phyloP scores from a whole-genome alignment of 2,888 invertebrate genomes.

The Meteorus cinctellus region DNA sequence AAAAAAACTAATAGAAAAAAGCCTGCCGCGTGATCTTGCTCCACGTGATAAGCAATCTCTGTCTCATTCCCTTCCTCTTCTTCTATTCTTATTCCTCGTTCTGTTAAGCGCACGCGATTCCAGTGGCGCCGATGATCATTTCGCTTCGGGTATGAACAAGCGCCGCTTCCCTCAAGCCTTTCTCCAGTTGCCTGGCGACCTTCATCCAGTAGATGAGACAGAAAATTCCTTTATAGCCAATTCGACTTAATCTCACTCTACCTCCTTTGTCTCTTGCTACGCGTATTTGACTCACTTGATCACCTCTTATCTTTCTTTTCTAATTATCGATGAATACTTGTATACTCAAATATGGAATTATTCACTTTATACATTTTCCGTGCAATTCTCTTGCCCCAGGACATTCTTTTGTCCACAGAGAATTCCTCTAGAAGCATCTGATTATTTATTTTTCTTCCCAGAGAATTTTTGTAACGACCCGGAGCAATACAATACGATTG shows the following conservation, averaged over 20 bases:
- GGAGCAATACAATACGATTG: too few relatives aligned
- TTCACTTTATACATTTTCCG: too few relatives aligned
- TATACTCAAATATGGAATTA: neutral
- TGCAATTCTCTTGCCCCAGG: too few relatives aligned
- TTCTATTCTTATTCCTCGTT: neutral
- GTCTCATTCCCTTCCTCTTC: neutral
- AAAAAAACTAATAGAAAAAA: neutral
- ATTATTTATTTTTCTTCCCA: too few relatives aligned
- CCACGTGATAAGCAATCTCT: slow-evolving; percentile 8
- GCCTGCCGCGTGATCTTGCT: neutral
- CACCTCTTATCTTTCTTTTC: neutral
- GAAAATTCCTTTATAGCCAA: slow-evolving; percentile 46
- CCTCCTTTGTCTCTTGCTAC: slow-evolving; percentile 17
- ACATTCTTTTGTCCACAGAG: too few relatives aligned
- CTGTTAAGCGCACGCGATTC: slow-evolving; percentile 29
- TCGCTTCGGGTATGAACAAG: slow-evolving; percentile 26
- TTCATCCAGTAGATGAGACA: slow-evolving; percentile 47
- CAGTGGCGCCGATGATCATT: slow-evolving; percentile 41
- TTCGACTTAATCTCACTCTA: slow-evolving; percentile 31
- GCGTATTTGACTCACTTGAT: neutral
- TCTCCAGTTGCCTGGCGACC: slow-evolving; percentile 53
- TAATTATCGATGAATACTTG: neutral
- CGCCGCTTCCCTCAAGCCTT: slow-evolving; percentile 46
- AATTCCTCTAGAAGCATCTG: too few relatives aligned
- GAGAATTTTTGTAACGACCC: too few relatives aligned